phyloP scores from a whole-genome alignment of 2,797 vertebrate genomes.

The Karalla daura region DNA sequence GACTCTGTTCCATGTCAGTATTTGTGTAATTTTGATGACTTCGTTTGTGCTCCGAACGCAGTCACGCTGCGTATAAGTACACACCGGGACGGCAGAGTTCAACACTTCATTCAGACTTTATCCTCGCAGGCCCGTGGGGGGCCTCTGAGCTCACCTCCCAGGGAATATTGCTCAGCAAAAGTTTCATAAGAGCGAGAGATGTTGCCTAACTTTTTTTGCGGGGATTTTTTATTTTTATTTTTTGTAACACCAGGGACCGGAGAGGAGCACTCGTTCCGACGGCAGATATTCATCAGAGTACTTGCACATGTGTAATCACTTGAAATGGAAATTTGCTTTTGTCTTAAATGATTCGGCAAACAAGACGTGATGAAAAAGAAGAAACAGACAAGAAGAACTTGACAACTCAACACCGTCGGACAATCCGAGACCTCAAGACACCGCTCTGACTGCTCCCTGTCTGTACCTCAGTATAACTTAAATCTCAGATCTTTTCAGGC shows the following conservation, averaged over 20 bases:
- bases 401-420: too few relatives aligned
- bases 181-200: constrained; percentile 29
- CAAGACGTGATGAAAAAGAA: background rate
- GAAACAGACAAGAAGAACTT: background rate
- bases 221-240: too few relatives aligned
- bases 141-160: constrained; percentile 14
- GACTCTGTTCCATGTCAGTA: constrained; percentile 18
- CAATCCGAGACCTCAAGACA: too few relatives aligned
- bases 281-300: background rate
- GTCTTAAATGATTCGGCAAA: background rate
- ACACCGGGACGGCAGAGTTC: background rate
- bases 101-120: constrained; percentile 15
- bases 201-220: constrained; percentile 24
- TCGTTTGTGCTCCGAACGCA: constrained; percentile 9
- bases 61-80: background rate
- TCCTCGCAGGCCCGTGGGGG: constrained; percentile 19
- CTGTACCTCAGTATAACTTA: too few relatives aligned
- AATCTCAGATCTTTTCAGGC: too few relatives aligned
- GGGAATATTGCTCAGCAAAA: constrained; percentile 29
- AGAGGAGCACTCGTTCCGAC: background rate
- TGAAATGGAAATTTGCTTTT: background rate
- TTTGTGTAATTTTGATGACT: constrained; percentile 17
- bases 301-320: background rate
- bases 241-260: background rate
- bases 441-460: too few relatives aligned